Evolutionary conservation across 92 coral and sea anemone species (phyloP), one percentile per base, ranked within the genome.

Genomic region (Heliopora coerulea): DNA sequence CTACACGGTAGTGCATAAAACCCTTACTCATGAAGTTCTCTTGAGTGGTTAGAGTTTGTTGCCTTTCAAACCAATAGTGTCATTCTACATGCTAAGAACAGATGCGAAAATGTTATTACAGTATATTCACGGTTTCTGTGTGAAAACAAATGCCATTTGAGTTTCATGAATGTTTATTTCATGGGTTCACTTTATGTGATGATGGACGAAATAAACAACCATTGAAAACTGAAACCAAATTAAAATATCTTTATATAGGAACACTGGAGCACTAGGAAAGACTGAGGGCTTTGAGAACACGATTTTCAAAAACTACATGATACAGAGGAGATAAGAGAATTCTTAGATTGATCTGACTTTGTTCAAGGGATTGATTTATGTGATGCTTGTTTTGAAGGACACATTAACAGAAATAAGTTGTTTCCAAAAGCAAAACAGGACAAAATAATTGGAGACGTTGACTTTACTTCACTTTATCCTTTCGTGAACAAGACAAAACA

Each of bases 361-460:
- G 46, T 62, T 0, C 58, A 41, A 9, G 72, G 37, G 34, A 29
- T 79, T 18, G 37, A 62, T 4, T 75, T 79, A 0, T 59, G 83
- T 19, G 86, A 85, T 59, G 84, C 88, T 0, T 80, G n/a, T 23
- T 80, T 56, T 50, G 83, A 86, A 0, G 83, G 89, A 12, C 35
- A 83, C 7, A 69, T 80, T 21, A 81, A 81, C 19, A 74, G 83
- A 11, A n/a, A 59, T 27, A 82, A 76, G 37, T 37, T 78, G 2
- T 72, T 25, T 29, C 13, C 70, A 21, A 29, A 34, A 8, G 54
- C 59, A 30, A 13, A 20, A 3, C 48, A 28, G 0, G 25, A 37
- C 10, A 3, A 37, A 37, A 10, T 37, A 37, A 3, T 37, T 37
- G 4, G 42, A 37, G 5, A 10, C 42, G 42, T 3, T 3, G 42